Evolutionary conservation across 2,113 vertebrate genomes (phyloP).

Genomic region (Cyanoramphus novaezelandiae): DNA sequence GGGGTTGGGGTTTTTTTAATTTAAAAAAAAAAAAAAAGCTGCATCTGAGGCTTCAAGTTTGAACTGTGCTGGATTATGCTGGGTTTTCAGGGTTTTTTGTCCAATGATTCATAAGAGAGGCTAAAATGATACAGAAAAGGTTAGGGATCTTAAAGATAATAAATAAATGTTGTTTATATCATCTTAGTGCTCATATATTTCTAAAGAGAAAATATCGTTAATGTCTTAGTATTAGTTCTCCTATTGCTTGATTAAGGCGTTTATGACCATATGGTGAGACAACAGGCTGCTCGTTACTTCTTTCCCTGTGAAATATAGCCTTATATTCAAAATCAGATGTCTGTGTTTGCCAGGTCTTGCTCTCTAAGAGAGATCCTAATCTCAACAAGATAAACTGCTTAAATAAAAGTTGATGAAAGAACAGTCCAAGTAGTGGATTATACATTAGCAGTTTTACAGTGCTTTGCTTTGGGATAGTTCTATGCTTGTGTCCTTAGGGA

Average conservation of each 20-base stretch:
- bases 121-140: neutral
- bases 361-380: constrained; percentile 71
- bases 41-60: neutral
- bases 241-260: constrained; percentile 48
- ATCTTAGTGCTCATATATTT: constrained; percentile 26
- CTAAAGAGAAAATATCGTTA: constrained; percentile 16
- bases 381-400: constrained; percentile 73
- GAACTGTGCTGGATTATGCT: neutral
- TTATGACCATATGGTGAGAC: constrained; percentile 41
- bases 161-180: constrained; percentile 9
- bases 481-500: constrained; percentile 26
- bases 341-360: constrained; percentile 66
- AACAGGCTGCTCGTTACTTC: constrained; percentile 44
- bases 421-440: constrained; percentile 46
- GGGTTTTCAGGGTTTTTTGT: neutral
- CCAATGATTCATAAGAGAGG: neutral
- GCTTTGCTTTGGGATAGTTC: constrained; percentile 48
- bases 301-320: constrained; percentile 63
- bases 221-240: constrained; percentile 60
- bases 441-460: constrained; percentile 45
- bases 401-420: constrained; percentile 74
- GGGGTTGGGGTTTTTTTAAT: neutral
- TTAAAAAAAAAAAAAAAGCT: neutral
- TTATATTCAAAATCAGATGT: constrained; percentile 68
- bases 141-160: neutral